A percentile compares a stretch with the other conserved stretches of the same genome.
Conservation (phyloP, 1,140 invertebrate genomes). For the Drosophila mojavensis region DNA sequence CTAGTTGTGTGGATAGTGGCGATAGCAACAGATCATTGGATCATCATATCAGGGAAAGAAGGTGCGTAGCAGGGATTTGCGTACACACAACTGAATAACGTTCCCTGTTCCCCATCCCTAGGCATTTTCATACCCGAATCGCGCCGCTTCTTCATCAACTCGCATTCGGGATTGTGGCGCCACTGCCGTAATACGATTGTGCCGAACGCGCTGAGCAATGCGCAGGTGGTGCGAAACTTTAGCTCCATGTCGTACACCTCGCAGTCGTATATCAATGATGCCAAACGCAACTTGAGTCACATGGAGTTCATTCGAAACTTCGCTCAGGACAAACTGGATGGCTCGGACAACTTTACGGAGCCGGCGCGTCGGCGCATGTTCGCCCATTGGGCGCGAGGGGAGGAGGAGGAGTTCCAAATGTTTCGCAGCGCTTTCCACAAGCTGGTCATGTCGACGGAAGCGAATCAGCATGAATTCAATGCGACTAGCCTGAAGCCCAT, state of each 20-base stretch:
- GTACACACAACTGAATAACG: neutral
- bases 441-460: conserved; percentile 64
- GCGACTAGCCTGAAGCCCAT: conserved; percentile 59
- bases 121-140: conserved; percentile 86
- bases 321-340: conserved; percentile 48
- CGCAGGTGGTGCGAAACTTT: conserved; percentile 74
- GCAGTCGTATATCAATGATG: conserved; percentile 58
- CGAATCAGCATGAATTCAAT: conserved; percentile 59
- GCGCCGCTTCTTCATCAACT: conserved; percentile 86
- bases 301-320: conserved; percentile 70
- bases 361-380: conserved; percentile 78
- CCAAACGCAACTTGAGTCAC: conserved; percentile 64
- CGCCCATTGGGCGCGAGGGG: conserved; percentile 77
- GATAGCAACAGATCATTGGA: conserved; percentile 91
- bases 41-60: conserved; percentile 86
- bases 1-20: conserved; percentile 90
- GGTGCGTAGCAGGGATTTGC: conserved; percentile 36
- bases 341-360: conserved; percentile 72
- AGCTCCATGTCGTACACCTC: conserved; percentile 75
- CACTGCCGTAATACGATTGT: conserved; percentile 85
- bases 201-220: conserved; percentile 68
- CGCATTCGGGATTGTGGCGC: conserved; percentile 89
- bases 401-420: conserved; percentile 66
- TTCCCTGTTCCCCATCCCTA: conserved; percentile 62
- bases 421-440: conserved; percentile 68